phyloP scores from a whole-genome alignment of 2,888 invertebrate genomes.

The Helleia helle region DNA sequence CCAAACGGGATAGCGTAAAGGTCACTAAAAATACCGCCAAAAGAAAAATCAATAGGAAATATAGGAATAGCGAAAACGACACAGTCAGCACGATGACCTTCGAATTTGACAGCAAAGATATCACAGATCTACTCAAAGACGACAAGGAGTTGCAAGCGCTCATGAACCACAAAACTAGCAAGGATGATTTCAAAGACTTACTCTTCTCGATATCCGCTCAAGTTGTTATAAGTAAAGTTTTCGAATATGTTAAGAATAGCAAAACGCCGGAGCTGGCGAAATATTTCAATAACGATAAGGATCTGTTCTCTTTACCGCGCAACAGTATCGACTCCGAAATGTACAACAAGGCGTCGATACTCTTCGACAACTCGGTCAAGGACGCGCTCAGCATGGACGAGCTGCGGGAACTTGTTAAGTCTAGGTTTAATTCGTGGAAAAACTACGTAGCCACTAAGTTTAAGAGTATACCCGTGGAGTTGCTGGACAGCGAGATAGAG shows the following conservation, averaged over 20 bases:
- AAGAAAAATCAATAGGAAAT: slow-evolving; percentile 47
- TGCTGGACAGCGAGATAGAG: slow-evolving; percentile 52
- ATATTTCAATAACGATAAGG: slow-evolving; percentile 43
- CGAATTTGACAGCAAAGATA: slow-evolving; percentile 50
- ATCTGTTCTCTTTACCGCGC: slow-evolving; percentile 36
- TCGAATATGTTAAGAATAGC: slow-evolving; percentile 50
- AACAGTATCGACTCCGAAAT: slow-evolving; percentile 42
- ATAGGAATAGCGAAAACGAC: slow-evolving; percentile 45
- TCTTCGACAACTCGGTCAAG: slow-evolving; percentile 56
- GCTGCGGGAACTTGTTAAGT: slow-evolving; percentile 40
- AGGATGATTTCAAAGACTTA: slow-evolving; percentile 51
- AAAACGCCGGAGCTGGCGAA: slow-evolving; percentile 47
- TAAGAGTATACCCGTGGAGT: slow-evolving; percentile 45
- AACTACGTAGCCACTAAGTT: slow-evolving; percentile 46
- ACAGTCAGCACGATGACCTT: slow-evolving; percentile 32
- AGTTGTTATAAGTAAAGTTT: slow-evolving; percentile 56
- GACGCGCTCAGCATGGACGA: slow-evolving; percentile 54
- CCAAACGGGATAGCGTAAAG: slow-evolving; percentile 55
- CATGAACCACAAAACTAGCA: slow-evolving; percentile 41
- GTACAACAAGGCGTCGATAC: slow-evolving; percentile 41
- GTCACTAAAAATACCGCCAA: slow-evolving; percentile 62
- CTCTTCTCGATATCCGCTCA: slow-evolving; percentile 53
- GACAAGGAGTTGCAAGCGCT: slow-evolving; percentile 45
- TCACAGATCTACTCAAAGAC: slow-evolving; percentile 44
- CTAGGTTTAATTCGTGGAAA: slow-evolving; percentile 52